Conservation (phyloP, 2,888 invertebrate species). For the Cenopis cana region DNA sequence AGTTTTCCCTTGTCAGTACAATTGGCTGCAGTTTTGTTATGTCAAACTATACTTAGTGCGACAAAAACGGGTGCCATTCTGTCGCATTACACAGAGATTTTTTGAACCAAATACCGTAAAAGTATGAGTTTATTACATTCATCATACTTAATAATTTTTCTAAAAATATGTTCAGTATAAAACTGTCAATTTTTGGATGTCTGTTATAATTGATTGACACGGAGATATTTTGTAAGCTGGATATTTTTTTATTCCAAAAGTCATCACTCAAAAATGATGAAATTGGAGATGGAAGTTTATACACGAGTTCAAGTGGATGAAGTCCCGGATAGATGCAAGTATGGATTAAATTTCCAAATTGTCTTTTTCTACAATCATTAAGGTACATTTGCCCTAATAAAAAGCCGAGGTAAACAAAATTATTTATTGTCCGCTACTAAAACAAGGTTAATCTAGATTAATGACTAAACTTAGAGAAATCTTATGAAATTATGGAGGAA, state of each 20-base stretch:
- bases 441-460: slow-evolving; percentile 38
- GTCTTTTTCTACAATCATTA: background rate
- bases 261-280: background rate
- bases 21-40: background rate
- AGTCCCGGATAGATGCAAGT: too few species aligned
- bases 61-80: slow-evolving; percentile 10
- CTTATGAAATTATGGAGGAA: slow-evolving; percentile 37
- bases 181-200: too few species aligned
- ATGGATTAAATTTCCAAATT: too few species aligned
- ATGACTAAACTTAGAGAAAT: slow-evolving; percentile 41
- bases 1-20: slow-evolving; percentile 16
- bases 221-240: too few species aligned
- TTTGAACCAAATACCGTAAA: background rate
- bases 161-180: too few species aligned
- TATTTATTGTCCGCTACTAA: slow-evolving; percentile 35
- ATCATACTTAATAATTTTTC: too few species aligned
- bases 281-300: background rate
- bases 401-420: slow-evolving; percentile 11
- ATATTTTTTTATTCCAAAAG: background rate
- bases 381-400: background rate
- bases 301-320: too few species aligned
- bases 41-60: background rate
- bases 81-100: background rate
- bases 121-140: too few species aligned
- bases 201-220: too few species aligned